These are phyloP conservation scores for Oriolus oriolus DNA, from an alignment of 2,113 vertebrate species.

Conservation along the genomic window DNA sequence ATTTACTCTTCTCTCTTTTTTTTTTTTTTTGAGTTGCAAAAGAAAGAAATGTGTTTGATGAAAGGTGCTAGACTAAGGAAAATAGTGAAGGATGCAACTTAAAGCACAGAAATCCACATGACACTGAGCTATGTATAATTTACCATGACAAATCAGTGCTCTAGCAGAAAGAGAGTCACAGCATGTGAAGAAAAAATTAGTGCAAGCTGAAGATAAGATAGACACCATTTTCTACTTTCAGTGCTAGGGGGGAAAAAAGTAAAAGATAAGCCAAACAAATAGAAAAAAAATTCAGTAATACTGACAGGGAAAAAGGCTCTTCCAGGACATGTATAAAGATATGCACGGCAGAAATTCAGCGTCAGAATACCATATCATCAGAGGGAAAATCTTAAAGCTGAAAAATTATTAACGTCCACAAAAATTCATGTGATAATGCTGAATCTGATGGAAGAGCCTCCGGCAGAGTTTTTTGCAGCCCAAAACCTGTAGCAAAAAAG, in stretches of 20 bases:
- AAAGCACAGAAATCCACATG: conserved; percentile 1
- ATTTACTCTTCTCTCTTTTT: neutral
- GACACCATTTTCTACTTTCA: neutral
- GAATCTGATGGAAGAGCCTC: neutral
- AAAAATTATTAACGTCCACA: neutral
- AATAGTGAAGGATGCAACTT: neutral
- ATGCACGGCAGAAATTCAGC: neutral
- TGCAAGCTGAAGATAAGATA: neutral
- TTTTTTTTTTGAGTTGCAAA: neutral
- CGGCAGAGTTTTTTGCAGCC: neutral
- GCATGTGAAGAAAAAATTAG: conserved; percentile 44
- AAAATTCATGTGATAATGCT: neutral
- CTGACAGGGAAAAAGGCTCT: neutral
- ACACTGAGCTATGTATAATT: conserved; percentile 33
- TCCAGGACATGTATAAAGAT: neutral
- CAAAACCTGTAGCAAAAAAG: neutral
- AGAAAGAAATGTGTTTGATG: neutral
- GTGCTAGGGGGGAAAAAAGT: neutral
- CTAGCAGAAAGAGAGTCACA: conserved; percentile 28
- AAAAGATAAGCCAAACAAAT: neutral
- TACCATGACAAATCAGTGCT: conserved; percentile 41
- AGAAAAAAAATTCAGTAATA: neutral
- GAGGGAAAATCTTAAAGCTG: neutral
- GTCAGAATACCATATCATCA: neutral
- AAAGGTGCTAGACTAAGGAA: neutral